Conservation (phyloP, 2,888 invertebrate species). For the Anthrax anthrax region DNA sequence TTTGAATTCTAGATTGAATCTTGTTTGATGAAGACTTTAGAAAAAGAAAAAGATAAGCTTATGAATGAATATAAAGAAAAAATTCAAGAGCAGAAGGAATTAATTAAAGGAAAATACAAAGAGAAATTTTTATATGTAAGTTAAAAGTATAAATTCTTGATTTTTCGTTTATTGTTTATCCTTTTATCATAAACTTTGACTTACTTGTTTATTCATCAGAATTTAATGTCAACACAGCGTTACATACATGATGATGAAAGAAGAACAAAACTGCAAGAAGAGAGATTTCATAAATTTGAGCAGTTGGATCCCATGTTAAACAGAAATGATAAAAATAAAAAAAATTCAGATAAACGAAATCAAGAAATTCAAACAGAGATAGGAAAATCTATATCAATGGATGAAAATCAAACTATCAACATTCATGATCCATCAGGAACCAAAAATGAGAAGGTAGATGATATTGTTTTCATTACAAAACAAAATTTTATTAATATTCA, state of each 20-base stretch:
- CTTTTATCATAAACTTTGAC: no score
- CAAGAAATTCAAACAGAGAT: not conserved
- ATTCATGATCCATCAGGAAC: not conserved
- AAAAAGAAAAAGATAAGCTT: slow-evolving; percentile 22
- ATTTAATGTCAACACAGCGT: no score
- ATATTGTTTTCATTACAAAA: not conserved
- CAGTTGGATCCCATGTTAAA: no score
- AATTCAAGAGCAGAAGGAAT: slow-evolving; percentile 23
- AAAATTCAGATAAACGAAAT: not conserved
- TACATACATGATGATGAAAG: no score
- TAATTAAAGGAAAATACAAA: slow-evolving; percentile 23
- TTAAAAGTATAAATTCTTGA: not conserved
- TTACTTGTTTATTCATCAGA: no score
- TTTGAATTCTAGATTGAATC: slow-evolving; percentile 23
- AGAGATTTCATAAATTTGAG: no score
- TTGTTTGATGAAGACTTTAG: slow-evolving; percentile 23
- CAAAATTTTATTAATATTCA: not conserved
- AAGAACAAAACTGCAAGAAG: no score
- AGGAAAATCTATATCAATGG: not conserved
- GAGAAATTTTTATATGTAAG: slow-evolving; percentile 15
- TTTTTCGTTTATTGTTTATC: not conserved
- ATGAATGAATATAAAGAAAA: slow-evolving; percentile 21
- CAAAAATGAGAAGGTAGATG: not conserved
- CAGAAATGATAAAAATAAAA: not conserved
- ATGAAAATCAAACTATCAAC: no score